Base-by-base conservation (phyloP, 2,888 invertebrate genomes). In the Andrena haemorrhoa region DNA sequence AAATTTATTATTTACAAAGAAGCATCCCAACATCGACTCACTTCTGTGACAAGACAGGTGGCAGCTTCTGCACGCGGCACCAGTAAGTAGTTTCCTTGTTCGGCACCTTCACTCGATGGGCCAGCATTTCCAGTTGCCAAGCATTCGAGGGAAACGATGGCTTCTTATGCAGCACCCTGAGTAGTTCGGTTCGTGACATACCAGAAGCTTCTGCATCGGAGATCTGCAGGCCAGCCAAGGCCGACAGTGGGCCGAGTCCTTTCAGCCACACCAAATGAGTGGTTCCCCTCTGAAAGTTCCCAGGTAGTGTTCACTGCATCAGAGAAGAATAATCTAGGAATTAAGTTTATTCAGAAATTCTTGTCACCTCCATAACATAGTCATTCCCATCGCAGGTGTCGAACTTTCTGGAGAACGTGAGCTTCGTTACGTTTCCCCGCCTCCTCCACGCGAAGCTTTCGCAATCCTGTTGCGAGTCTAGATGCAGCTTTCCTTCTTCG, bases 51-150 rank as follows among this genome's bases (percentile, higher is more conserved):
- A 98, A 94, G 75, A 95, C 95, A 6, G 96, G 95, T 0, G 98
- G 98, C 16, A 99, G 94, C 91, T 96, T 96, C 69, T 97, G 95
- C 5, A 98, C 96, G 79, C 97, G 97, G 92, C 99, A 99, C 99
- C 99, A 99, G 92, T 99, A 99, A 0, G 99, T 99, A 0, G 99
- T 99, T 89, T 99, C 99, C 12, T 94, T 95, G 2, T 95, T 95
- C 0, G 99, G 99, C 3, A 99, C 96, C 79, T 95, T 94, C 0
- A 98, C 95, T 64, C 96, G 94, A 71, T 96, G 94, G 26, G 96
- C 95, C 0, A 95, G 94, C 31, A 98, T 94, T 76, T 96, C 95
- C 35, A 97, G 93, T 76, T 95, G 94, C 92, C 95, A 95, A 0
- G 96, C 94, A 31, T 95, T 92, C 0, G 92, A 88, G n/a, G 95